Evolutionary conservation across 1,140 invertebrate genomes (phyloP).

Genomic region (Dendroctonus valens): DNA sequence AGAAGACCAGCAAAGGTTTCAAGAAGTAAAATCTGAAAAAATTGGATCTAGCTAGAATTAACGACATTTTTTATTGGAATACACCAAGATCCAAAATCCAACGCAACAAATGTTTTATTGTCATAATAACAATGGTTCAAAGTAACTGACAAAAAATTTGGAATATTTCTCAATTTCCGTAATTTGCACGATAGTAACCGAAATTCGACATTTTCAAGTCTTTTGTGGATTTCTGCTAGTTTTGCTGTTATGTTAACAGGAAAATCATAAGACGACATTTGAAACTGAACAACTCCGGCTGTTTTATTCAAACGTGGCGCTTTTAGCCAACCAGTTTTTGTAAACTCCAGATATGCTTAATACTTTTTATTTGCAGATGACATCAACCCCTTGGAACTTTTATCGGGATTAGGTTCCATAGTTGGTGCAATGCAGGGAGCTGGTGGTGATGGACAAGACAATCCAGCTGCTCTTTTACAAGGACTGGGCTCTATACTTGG

Average conservation of each 20-base stretch:
- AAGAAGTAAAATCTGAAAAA: too few relatives aligned
- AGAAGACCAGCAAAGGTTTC: too few relatives aligned
- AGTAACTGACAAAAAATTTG: background rate
- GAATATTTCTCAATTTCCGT: too few relatives aligned
- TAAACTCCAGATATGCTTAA: background rate
- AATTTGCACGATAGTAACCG: too few relatives aligned
- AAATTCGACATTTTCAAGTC: too few relatives aligned
- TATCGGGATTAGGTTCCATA: constrained; percentile 23
- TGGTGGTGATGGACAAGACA: constrained; percentile 15
- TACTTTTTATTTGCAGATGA: constrained; percentile 13
- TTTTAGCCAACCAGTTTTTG: background rate
- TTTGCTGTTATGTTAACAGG: too few relatives aligned
- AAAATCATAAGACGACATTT: too few relatives aligned
- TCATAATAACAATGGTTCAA: background rate
- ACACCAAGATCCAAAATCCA: background rate
- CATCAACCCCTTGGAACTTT: constrained; percentile 23
- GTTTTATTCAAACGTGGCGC: background rate
- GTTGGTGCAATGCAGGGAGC: constrained; percentile 28
- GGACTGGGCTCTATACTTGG: constrained; percentile 48
- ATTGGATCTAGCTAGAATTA: background rate
- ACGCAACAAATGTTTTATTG: background rate
- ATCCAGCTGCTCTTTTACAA: constrained; percentile 43
- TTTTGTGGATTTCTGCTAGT: too few relatives aligned
- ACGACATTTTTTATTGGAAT: background rate
- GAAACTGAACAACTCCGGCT: too few relatives aligned